Evolutionary conservation across 2,888 invertebrate species (phyloP).

Genomic region (Ophion ellenae): DNA sequence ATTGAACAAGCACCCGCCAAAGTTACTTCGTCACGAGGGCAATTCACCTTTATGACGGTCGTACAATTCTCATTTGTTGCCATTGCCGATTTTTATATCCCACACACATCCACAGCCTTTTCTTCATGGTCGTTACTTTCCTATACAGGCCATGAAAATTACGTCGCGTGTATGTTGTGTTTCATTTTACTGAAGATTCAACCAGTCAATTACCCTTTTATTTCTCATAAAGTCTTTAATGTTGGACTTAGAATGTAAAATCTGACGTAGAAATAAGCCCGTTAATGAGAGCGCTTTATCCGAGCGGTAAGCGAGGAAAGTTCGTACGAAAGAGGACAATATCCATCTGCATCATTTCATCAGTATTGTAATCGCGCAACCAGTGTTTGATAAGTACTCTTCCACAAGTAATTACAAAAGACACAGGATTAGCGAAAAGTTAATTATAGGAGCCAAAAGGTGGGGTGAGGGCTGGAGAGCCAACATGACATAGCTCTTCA

Average conservation of each 20-base stretch:
- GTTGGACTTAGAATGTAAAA: not conserved
- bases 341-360: too few relatives aligned
- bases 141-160: not conserved
- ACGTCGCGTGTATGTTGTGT: not conserved
- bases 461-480: too few relatives aligned
- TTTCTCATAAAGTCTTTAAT: not conserved
- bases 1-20: not conserved
- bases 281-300: not conserved
- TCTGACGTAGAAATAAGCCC: not conserved
- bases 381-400: too few relatives aligned
- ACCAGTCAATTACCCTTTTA: not conserved
- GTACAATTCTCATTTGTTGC: not conserved
- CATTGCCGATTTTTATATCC: not conserved
- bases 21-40: slow-evolving; percentile 15
- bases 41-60: slow-evolving; percentile 14
- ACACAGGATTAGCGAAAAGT: too few relatives aligned
- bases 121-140: slow-evolving; percentile 5
- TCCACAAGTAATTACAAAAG: too few relatives aligned
- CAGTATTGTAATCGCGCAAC: too few relatives aligned
- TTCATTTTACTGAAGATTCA: not conserved
- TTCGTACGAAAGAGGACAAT: too few relatives aligned
- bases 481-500: too few relatives aligned
- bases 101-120: not conserved
- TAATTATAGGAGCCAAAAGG: too few relatives aligned
- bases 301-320: too few relatives aligned